Base-by-base conservation (phyloP, 2,888 invertebrate genomes). In the Serrognathus titanus region DNA sequence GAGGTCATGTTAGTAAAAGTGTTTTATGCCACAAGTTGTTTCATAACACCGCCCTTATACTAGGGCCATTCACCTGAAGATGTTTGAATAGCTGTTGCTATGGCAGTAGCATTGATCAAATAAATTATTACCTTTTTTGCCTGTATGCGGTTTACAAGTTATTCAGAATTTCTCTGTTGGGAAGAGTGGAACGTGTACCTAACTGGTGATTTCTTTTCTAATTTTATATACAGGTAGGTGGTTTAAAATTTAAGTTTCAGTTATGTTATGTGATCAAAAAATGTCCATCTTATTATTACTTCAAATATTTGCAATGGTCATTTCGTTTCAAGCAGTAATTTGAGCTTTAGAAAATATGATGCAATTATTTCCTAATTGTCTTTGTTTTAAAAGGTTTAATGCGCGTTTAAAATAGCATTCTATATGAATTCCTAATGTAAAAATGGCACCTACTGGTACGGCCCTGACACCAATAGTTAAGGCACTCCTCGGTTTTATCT, bases 51-150 rank as follows among this genome's bases (percentile, higher is more conserved):
- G 6, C 38, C 55, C 50, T 48, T 36, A 48, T 40, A n/a, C 31
- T 11, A 12, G 61, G 73, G 71, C 66, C 71, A 64, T 73, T 73
- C 65, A 75, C 72, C 74, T 67, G 54, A 59, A 63, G 65, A 63
- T 74, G 74, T 75, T 73, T 74, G 72, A 66, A 71, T 67, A 63
- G 64, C 48, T 55, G 73, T 74, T 67, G 61, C 71, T 68, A 70
- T 67, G 68, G 66, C 62, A 63, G 71, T 65, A 53, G 53, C 65
- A 75, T 75, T 73, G 74, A 74, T 74, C 72, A 73, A 73, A 73
- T 70, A 68, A 63, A 60, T 66, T 68, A 69, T 70, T 68, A 67
- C 62, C 62, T 67, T 67, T 68, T 54, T 52, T 55, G 41, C 69
- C n/a, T 69, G 69, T 66, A 69, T 71, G 66, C 61, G 57, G 62